Conservation (phyloP, 2,888 invertebrate species). For the Agrypnus murinus region DNA sequence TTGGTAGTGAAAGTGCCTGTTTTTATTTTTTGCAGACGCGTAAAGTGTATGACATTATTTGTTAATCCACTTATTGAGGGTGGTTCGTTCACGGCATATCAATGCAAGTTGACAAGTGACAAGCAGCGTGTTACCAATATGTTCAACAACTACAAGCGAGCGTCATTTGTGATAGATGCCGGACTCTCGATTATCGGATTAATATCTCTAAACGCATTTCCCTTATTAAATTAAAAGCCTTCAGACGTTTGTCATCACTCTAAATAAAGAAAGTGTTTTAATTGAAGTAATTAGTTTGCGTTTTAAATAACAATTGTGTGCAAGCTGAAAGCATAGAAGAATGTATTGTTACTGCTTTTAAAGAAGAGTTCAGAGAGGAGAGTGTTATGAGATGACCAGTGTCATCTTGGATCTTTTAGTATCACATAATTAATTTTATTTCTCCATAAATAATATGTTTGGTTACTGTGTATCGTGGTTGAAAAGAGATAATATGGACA, state of each 20-base stretch:
- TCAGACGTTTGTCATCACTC: conserved; percentile 10
- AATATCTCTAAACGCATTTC: conserved; percentile 41
- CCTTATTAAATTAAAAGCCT: conserved; percentile 41
- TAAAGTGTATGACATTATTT: conserved; percentile 35
- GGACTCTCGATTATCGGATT: conserved; percentile 43
- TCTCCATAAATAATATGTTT: no score
- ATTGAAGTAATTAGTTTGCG: conserved; percentile 11
- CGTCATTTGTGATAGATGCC: conserved; percentile 45
- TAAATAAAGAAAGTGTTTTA: conserved; percentile 14
- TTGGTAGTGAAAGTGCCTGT: not conserved
- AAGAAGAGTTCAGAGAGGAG: no score
- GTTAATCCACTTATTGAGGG: conserved; percentile 43
- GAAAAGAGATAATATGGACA: no score
- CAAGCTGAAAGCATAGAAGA: no score
- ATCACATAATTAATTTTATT: no score
- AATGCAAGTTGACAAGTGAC: conserved; percentile 47
- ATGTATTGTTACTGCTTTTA: no score
- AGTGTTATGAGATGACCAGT: no score
- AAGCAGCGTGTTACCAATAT: conserved; percentile 44
- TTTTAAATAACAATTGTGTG: not conserved
- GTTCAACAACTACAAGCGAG: conserved; percentile 35
- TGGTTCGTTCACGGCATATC: conserved; percentile 32
- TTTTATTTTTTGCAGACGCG: conserved; percentile 16
- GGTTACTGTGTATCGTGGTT: no score
- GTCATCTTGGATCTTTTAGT: no score